Evolutionary conservation across 2,888 invertebrate species (phyloP), one percentile per base, ranked within the genome.

Genomic region (Synanthedon myopaeformis): DNA sequence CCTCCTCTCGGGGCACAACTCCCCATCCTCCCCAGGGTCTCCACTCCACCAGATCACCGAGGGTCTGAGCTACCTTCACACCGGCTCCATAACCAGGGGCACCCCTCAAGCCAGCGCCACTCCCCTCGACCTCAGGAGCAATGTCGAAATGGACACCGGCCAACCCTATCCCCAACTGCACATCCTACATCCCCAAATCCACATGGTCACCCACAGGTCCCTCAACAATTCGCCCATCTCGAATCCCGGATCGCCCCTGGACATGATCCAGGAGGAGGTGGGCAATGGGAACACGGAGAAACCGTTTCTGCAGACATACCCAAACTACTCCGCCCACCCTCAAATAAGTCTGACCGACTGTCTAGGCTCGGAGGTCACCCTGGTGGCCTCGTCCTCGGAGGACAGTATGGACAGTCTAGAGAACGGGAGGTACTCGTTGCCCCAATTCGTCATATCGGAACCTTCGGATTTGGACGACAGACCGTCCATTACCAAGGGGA

Each of bases 261-360:
- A 93, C 67, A 94, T 94, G 90, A 95, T 94, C 51, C 94, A 93
- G 35, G 86, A 87, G 28, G 86, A 87, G 59, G 91, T 92, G 58
- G 91, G 91, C 0, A 86, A 83, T 51, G 88, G 89, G 0, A 82
- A 69, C 1, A 79, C 72, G 14, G 51, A 54, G 0, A 66, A 63
- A 50, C 62, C 64, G 69, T 56, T 74, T 66, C 55, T 74, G 66
- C 57, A 72, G 64, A 66, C 70, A 58, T 74, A 74, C 28, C 70
- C 77, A 1, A 66, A 56, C 2, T 79, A 74, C 50, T 59, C 74
- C 0, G 84, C 72, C 12, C 91, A 94, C 72, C 96, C 97, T 0
- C 96, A 96, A 77, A 97, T 97, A 57, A 96, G 96, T 63, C 90
- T 97, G 10, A 97, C 97, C 0, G 97, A 97, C 73, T 96, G 96